A percentile compares a stretch with the other conserved stretches of the same genome.
These are phyloP conservation scores for Cheilosia pagana DNA, from an alignment of 2,888 invertebrate genomes.

Conservation along the genomic window DNA sequence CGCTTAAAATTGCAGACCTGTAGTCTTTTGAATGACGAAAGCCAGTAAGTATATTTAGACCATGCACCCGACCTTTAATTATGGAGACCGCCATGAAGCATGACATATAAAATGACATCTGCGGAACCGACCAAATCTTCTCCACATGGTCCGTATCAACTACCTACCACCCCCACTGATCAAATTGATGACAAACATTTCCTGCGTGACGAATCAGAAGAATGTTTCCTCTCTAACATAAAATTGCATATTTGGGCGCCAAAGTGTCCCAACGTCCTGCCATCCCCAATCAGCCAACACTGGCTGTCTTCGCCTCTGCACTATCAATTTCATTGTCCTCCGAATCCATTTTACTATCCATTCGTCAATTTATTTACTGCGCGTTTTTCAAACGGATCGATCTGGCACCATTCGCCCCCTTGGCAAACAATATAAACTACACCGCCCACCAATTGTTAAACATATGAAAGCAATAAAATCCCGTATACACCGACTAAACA, in stretches of 20 bases:
- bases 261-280: constrained; percentile 1
- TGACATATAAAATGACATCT: no score
- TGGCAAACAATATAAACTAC: constrained; percentile 1
- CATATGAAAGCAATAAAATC: constrained; percentile 58
- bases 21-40: no score
- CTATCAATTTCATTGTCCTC: constrained; percentile 35
- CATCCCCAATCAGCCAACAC: neutral
- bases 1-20: no score
- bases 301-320: constrained; percentile 2
- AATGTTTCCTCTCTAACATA: neutral
- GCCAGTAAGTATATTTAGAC: no score
- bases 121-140: no score
- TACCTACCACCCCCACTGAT: no score
- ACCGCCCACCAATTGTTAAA: constrained; percentile 32
- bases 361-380: constrained; percentile 43
- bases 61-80: no score
- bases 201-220: neutral
- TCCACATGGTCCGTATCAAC: no score
- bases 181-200: no score
- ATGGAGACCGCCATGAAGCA: no score
- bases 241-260: constrained; percentile 19
- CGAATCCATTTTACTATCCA: constrained; percentile 28
- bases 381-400: neutral
- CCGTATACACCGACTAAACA: constrained; percentile 52
- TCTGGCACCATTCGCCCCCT: neutral